Conservation (phyloP, 23 tunicate species). For the Trididemnum clinides region DNA sequence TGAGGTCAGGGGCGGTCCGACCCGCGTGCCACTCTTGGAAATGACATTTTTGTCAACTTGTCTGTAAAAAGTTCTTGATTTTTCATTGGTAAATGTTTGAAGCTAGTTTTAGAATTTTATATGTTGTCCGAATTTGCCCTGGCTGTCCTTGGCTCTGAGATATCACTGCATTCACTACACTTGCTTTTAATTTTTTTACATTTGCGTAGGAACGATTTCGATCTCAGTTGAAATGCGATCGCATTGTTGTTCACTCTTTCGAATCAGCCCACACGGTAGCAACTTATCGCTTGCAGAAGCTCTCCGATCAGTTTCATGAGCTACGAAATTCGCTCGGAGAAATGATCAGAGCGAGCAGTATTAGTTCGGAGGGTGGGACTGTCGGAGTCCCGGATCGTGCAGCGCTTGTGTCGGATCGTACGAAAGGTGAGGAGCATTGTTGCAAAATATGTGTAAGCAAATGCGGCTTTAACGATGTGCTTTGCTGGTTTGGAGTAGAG, state of each 20-base stretch:
- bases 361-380: slow-evolving; percentile 43
- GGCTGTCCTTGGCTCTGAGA: too few species aligned
- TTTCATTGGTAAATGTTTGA: too few species aligned
- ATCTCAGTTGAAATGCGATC: slow-evolving; percentile 39
- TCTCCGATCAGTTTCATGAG: slow-evolving; percentile 57
- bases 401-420: slow-evolving; percentile 11
- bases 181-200: too few species aligned
- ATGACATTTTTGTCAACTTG: not conserved
- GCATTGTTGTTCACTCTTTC: slow-evolving; percentile 58
- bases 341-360: slow-evolving; percentile 40
- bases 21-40: too few species aligned
- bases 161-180: too few species aligned
- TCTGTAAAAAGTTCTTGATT: not conserved
- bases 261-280: slow-evolving; percentile 68
- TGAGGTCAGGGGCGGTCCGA: too few species aligned
- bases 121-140: too few species aligned
- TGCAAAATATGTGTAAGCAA: too few species aligned
- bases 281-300: slow-evolving; percentile 59
- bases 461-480: too few species aligned
- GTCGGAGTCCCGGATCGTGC: slow-evolving; percentile 32
- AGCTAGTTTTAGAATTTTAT: too few species aligned
- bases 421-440: too few species aligned
- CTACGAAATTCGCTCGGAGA: slow-evolving; percentile 42
- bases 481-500: too few species aligned
- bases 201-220: slow-evolving; percentile 48